Conservation (phyloP, 2,797 vertebrate species). For the Hypotaenidia philippensis region DNA sequence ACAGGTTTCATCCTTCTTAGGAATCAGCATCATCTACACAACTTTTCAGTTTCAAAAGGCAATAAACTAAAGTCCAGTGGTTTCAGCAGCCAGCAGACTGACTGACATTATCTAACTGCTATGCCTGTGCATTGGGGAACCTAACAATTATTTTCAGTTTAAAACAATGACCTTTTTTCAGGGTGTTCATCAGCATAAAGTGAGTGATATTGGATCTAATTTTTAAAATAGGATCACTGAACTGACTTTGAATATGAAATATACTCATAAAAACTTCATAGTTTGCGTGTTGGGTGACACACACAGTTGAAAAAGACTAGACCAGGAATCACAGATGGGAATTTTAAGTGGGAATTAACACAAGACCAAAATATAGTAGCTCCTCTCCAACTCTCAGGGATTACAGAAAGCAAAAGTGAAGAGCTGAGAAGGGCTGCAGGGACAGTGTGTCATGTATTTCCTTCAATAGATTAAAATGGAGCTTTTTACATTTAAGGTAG, state of each 20-base stretch:
- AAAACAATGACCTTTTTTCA: conserved; percentile 19
- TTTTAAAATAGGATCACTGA: conserved; percentile 11
- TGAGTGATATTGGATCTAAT: not conserved
- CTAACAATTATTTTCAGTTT: conserved; percentile 20
- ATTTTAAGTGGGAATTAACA: not conserved
- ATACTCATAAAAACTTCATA: not conserved
- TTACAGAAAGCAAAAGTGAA: not conserved
- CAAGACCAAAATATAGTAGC: not conserved
- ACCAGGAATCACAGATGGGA: not conserved
- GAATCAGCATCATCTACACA: not conserved
- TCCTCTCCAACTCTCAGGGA: not conserved
- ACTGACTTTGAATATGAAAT: conserved; percentile 1
- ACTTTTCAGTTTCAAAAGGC: not conserved
- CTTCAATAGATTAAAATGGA: not conserved
- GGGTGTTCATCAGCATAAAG: not conserved
- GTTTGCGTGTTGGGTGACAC: not conserved
- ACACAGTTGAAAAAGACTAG: not conserved
- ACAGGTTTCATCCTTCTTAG: not conserved
- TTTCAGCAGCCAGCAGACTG: conserved; percentile 12
- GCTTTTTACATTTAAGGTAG: not conserved
- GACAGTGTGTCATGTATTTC: not conserved
- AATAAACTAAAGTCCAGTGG: not conserved
- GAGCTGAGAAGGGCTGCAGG: not conserved
- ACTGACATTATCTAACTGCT: not conserved
- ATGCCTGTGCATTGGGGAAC: not conserved